phyloP scores from a whole-genome alignment of 2,113 vertebrate genomes.

The Vicugna pacos region DNA sequence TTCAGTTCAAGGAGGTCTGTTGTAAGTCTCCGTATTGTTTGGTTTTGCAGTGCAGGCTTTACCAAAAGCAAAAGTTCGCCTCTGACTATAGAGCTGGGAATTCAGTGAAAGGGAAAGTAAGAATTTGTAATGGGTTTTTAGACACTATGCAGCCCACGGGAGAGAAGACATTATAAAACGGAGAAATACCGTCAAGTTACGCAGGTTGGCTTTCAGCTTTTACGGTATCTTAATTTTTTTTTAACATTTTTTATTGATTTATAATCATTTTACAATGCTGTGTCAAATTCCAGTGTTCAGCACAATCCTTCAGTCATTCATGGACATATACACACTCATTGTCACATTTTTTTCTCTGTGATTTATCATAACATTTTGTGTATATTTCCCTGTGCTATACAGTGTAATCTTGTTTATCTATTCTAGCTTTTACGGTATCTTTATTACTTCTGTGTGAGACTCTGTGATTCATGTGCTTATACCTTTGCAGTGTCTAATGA shows the following conservation, averaged over 20 bases:
- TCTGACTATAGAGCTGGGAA: conserved; percentile 11
- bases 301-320: no score
- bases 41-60: background rate
- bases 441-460: background rate
- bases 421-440: background rate
- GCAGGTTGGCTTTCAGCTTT: background rate
- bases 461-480: background rate
- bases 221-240: background rate
- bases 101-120: conserved; percentile 8
- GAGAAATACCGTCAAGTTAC: background rate
- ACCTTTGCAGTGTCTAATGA: background rate
- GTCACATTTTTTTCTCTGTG: no score
- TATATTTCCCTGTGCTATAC: no score
- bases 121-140: background rate
- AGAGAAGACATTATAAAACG: conserved; percentile 33
- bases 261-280: no score
- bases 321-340: no score
- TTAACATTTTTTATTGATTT: no score
- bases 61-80: conserved; percentile 1
- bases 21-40: background rate
- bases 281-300: no score
- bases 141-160: background rate
- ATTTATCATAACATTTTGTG: no score
- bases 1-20: conserved; percentile 25
- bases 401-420: no score